Evolutionary conservation across 2,113 vertebrate species (phyloP).

Genomic region (Sinocyclocheilus maitianheensis): DNA sequence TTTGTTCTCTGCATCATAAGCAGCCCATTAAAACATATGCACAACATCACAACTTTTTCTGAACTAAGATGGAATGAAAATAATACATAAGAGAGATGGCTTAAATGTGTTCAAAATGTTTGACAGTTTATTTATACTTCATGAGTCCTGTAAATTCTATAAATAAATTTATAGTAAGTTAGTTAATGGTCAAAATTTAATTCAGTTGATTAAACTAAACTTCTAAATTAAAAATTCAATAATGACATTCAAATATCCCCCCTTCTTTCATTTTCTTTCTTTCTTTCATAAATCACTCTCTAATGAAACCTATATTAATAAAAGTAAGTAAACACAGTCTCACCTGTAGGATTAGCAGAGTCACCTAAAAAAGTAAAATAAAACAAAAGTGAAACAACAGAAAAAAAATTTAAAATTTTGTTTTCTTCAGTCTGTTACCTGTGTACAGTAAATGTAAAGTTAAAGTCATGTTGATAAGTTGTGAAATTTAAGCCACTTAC

Average conservation of each 20-base stretch:
- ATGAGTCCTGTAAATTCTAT: not conserved
- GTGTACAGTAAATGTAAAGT: not conserved
- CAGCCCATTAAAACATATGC: not conserved
- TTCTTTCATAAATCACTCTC: not conserved
- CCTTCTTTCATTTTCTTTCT: not conserved
- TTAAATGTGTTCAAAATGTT: not conserved
- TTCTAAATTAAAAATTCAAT: not conserved
- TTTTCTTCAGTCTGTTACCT: not conserved
- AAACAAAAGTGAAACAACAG: not conserved
- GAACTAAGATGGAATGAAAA: not conserved
- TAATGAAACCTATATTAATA: not conserved
- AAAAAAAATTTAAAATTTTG: not conserved
- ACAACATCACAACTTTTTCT: not conserved
- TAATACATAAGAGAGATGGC: not conserved
- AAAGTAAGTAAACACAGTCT: not conserved
- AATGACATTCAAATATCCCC: not conserved
- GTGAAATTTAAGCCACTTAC: constrained; percentile 59
- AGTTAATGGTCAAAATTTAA: not conserved
- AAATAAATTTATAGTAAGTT: not conserved
- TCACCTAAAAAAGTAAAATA: too few relatives aligned
- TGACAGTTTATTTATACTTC: not conserved
- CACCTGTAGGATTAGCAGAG: too few relatives aligned
- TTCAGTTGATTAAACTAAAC: not conserved
- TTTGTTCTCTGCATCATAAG: not conserved
- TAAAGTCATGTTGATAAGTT: not conserved